Evolutionary conservation across 2,888 invertebrate genomes (phyloP).

Genomic region (Dendrolimus houi): DNA sequence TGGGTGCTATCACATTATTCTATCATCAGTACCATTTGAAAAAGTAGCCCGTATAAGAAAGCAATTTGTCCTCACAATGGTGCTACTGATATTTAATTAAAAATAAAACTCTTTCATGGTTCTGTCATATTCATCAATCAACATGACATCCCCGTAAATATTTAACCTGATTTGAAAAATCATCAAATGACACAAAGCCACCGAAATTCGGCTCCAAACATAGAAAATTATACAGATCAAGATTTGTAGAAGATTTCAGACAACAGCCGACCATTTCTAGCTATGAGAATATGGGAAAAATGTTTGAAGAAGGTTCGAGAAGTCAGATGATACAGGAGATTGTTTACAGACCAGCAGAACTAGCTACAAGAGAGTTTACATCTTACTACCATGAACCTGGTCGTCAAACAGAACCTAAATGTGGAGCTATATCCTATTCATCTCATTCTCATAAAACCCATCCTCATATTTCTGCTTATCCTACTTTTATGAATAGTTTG

Average conservation of each 20-base stretch:
- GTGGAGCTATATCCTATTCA: conserved; percentile 26
- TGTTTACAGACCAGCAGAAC: conserved; percentile 13
- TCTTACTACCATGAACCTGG: conserved; percentile 24
- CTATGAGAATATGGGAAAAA: conserved; percentile 17
- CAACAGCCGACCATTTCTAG: conserved; percentile 22
- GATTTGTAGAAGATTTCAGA: conserved; percentile 9
- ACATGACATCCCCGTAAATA: too few species aligned
- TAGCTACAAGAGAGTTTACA: conserved; percentile 24
- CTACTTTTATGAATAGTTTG: conserved; percentile 16
- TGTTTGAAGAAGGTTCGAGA: conserved; percentile 23
- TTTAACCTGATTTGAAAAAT: background rate
- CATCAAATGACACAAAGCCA: background rate
- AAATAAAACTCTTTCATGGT: too few species aligned
- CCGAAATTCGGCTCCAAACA: background rate
- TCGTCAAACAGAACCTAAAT: conserved; percentile 18
- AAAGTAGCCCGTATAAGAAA: too few species aligned
- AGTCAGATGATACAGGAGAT: conserved; percentile 23
- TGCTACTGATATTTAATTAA: too few species aligned
- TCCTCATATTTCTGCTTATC: conserved; percentile 21
- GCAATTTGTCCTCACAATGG: too few species aligned
- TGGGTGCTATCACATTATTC: too few species aligned
- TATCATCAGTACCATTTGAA: too few species aligned
- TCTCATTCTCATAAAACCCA: conserved; percentile 5
- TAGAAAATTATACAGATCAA: background rate
- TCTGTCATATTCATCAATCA: too few species aligned